Evolutionary conservation across 2,888 invertebrate genomes (phyloP).

Genomic region (Chrysotoxum bicinctum): DNA sequence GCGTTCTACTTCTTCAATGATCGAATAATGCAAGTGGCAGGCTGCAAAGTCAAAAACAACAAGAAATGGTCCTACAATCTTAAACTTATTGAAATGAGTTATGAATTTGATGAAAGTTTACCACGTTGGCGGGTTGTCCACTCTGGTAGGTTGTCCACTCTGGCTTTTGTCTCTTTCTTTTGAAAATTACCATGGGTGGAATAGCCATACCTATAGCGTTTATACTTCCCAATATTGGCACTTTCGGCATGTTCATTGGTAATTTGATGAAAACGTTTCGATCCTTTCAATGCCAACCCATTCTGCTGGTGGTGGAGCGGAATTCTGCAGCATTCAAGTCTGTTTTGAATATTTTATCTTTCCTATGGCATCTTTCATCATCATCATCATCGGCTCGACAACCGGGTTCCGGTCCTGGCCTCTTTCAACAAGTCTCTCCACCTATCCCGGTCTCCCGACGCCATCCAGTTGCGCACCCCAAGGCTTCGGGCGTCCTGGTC

Average conservation of each 20-base stretch:
- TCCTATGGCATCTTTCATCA: too few species aligned
- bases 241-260: conserved; percentile 45
- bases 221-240: conserved; percentile 36
- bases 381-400: too few species aligned
- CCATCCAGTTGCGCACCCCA: too few species aligned
- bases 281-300: conserved; percentile 19
- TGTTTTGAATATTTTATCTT: conserved; percentile 35
- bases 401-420: too few species aligned
- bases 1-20: conserved; percentile 40
- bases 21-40: conserved; percentile 41
- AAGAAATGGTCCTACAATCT: neutral
- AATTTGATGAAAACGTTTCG: conserved; percentile 29
- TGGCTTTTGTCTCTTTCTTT: conserved; percentile 5
- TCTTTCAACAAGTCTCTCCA: too few species aligned
- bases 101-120: conserved; percentile 1
- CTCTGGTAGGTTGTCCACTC: too few species aligned
- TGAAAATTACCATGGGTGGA: conserved; percentile 27
- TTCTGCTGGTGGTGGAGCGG: conserved; percentile 41
- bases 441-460: too few species aligned
- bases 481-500: too few species aligned
- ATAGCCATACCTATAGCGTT: conserved; percentile 10
- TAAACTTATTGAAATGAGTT: conserved; percentile 1
- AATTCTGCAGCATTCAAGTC: conserved; percentile 43
- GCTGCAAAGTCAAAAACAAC: conserved; percentile 46
- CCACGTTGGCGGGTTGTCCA: neutral